These are phyloP conservation scores for Ciona savignyi DNA, from an alignment of 23 tunicate genomes.

Conservation along the genomic window DNA sequence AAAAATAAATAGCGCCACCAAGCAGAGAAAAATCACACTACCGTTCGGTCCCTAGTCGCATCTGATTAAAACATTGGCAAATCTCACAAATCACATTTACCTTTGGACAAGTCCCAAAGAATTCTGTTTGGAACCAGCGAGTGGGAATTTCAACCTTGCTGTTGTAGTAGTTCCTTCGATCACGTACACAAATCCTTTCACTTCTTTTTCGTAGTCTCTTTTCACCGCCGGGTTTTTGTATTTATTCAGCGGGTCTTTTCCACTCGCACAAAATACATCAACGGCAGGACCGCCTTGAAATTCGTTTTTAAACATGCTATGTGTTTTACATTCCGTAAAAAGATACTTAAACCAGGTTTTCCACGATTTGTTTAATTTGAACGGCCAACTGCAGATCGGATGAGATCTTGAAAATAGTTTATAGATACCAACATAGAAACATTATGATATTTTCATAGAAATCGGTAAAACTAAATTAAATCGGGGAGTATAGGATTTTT, in stretches of 20 bases:
- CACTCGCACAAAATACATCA: conserved; percentile 74
- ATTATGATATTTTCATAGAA: too few species aligned
- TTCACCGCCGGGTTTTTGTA: conserved; percentile 41
- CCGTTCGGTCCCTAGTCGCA: too few species aligned
- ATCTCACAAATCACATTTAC: conserved; percentile 19
- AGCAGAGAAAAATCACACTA: too few species aligned
- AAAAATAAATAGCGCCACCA: too few species aligned
- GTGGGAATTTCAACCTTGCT: conserved; percentile 48
- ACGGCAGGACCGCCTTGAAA: conserved; percentile 85
- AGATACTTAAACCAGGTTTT: too few species aligned
- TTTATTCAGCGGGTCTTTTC: conserved; percentile 56
- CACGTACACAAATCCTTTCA: conserved; percentile 46
- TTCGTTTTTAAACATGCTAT: conserved; percentile 71
- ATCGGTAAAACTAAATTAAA: too few species aligned
- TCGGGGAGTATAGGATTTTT: too few species aligned
- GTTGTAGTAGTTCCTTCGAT: conserved; percentile 69
- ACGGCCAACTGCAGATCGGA: too few species aligned
- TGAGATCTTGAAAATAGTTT: neutral
- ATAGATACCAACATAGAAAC: neutral
- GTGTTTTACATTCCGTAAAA: neutral
- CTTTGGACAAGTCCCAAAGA: conserved; percentile 47
- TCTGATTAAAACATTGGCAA: too few species aligned
- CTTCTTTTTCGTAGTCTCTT: conserved; percentile 45
- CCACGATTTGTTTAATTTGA: too few species aligned
- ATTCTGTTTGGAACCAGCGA: conserved; percentile 35